A percentile compares a stretch with the other conserved stretches of the same genome.
Conservation (phyloP, 2,113 vertebrate species). For the Pitta sordida region DNA sequence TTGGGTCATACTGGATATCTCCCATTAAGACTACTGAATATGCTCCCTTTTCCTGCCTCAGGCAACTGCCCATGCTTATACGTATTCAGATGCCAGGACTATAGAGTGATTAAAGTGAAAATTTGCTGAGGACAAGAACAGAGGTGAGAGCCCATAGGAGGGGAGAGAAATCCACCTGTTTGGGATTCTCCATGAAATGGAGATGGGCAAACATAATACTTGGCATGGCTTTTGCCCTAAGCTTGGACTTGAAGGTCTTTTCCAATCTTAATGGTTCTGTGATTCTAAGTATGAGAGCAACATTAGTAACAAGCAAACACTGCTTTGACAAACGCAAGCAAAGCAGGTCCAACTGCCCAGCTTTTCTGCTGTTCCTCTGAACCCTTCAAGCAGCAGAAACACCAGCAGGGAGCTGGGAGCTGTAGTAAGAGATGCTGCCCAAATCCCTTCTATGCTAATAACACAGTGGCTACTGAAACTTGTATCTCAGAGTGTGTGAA, state of each 20-base stretch:
- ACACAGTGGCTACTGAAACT: neutral
- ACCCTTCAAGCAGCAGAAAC: neutral
- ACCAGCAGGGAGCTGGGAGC: neutral
- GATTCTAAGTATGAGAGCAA: neutral
- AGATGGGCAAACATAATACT: neutral
- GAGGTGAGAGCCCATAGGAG: neutral
- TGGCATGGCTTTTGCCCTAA: neutral
- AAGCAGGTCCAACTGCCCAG: neutral
- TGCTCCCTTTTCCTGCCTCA: neutral
- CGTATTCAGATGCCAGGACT: neutral
- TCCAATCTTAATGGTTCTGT: neutral
- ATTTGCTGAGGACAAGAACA: neutral
- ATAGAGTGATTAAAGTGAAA: neutral
- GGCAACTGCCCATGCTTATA: neutral
- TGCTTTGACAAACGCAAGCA: neutral
- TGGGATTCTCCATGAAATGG: neutral
- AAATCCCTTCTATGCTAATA: neutral
- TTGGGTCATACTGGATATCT: neutral
- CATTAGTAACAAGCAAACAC: neutral
- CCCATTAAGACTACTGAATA: neutral
- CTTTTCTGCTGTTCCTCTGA: neutral
- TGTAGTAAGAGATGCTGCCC: neutral
- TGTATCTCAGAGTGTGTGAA: neutral
- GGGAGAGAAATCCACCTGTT: neutral
- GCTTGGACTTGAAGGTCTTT: neutral